Evolutionary conservation across 2,797 vertebrate genomes (phyloP).

Genomic region (Saguinus oedipus): DNA sequence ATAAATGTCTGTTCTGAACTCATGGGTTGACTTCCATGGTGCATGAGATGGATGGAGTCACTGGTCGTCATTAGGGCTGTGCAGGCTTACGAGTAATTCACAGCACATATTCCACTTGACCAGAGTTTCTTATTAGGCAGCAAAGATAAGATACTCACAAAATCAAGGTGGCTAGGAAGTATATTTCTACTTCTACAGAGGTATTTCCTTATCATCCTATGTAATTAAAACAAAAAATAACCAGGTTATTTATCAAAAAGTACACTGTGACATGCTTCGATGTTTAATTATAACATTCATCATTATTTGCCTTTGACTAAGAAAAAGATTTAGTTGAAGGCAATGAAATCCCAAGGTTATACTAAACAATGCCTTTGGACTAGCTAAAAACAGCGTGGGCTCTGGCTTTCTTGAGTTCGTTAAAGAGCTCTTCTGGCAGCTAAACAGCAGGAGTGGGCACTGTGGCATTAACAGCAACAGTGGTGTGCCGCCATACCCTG

Average conservation of each 20-base stretch:
- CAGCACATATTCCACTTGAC: not conserved
- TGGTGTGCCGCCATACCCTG: conserved; percentile 34
- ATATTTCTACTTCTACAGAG: not conserved
- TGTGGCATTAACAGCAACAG: conserved; percentile 47
- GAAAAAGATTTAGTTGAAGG: conserved; percentile 75
- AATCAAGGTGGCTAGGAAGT: not conserved
- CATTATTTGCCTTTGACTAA: conserved; percentile 69
- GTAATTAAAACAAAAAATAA: conserved; percentile 76
- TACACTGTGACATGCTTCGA: conserved; percentile 50
- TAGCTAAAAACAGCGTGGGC: conserved; percentile 77
- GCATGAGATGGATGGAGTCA: not conserved
- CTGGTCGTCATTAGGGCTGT: not conserved
- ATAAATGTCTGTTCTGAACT: not conserved
- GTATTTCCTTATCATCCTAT: not conserved
- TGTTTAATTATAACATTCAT: conserved; percentile 80
- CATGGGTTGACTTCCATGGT: not conserved
- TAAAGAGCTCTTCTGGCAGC: conserved; percentile 74
- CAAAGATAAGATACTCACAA: not conserved
- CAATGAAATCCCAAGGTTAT: conserved; percentile 72
- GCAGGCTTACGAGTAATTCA: not conserved
- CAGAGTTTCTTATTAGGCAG: not conserved
- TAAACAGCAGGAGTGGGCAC: conserved; percentile 72
- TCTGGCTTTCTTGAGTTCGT: conserved; percentile 44
- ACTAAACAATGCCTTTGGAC: conserved; percentile 75
- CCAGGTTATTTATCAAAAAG: conserved; percentile 63